Evolutionary conservation across 2,113 vertebrate genomes (phyloP).

Genomic region (Corvus moneduloides): DNA sequence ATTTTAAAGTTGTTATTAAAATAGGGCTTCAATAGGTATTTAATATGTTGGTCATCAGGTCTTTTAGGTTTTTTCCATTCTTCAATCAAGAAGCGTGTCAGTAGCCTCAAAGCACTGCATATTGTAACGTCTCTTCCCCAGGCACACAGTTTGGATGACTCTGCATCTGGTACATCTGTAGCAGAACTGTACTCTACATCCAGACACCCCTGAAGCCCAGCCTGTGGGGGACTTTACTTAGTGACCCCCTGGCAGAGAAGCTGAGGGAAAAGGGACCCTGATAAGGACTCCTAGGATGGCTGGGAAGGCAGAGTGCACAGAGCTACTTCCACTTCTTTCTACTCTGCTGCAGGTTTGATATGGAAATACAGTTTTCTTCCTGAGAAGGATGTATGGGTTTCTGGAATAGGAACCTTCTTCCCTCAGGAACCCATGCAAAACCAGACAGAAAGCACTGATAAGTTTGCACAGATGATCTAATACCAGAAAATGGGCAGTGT

Average conservation of each 20-base stretch:
- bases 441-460: background rate
- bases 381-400: background rate
- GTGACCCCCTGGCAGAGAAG: background rate
- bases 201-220: background rate
- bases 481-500: background rate
- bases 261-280: background rate
- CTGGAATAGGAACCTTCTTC: background rate
- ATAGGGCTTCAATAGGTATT: background rate
- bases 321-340: background rate
- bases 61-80: background rate
- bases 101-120: background rate
- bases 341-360: background rate
- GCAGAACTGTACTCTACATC: background rate
- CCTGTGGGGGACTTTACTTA: background rate
- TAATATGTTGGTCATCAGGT: background rate
- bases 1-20: background rate
- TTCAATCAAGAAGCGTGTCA: background rate
- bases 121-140: background rate
- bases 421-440: background rate
- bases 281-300: background rate
- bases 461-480: background rate
- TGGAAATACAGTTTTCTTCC: background rate
- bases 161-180: background rate
- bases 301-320: background rate
- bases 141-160: background rate